phyloP scores from a whole-genome alignment of 2,113 vertebrate genomes.

The Trichechus manatus region DNA sequence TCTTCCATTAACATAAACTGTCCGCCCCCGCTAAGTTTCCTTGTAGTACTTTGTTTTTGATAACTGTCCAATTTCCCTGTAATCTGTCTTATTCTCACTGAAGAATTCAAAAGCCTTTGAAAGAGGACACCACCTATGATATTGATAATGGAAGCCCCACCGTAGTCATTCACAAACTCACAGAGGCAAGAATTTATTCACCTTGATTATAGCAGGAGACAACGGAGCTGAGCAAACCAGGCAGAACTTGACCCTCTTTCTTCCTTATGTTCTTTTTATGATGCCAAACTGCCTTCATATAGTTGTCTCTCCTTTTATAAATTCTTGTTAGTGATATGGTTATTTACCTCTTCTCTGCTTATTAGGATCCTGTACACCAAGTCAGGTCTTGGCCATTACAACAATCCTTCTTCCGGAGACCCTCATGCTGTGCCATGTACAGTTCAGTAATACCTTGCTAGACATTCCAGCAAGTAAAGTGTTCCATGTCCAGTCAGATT shows the following conservation, averaged over 20 bases:
- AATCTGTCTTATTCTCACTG: neutral
- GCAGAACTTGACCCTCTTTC: neutral
- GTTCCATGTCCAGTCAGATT: constrained; percentile 77
- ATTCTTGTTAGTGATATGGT: neutral
- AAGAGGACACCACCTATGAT: neutral
- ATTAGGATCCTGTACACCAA: constrained; percentile 81
- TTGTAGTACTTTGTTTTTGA: constrained; percentile 7
- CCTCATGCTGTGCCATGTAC: constrained; percentile 81
- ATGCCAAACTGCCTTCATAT: neutral
- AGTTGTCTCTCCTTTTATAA: neutral
- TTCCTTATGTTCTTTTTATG: neutral
- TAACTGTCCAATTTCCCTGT: neutral
- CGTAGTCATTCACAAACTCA: neutral
- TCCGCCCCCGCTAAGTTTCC: neutral
- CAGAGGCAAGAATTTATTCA: neutral
- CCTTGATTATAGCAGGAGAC: neutral
- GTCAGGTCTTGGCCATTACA: constrained; percentile 78
- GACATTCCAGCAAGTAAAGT: constrained; percentile 79
- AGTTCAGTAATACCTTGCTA: constrained; percentile 81
- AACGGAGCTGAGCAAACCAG: neutral
- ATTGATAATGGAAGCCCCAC: neutral
- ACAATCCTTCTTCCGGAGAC: constrained; percentile 79
- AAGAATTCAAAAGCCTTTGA: constrained; percentile 15
- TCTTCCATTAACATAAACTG: neutral
- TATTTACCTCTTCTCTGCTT: constrained; percentile 24